Evolutionary conservation across 1,140 invertebrate genomes (phyloP), one percentile per base, ranked within the genome.

Genomic region (Musca vetustissima): DNA sequence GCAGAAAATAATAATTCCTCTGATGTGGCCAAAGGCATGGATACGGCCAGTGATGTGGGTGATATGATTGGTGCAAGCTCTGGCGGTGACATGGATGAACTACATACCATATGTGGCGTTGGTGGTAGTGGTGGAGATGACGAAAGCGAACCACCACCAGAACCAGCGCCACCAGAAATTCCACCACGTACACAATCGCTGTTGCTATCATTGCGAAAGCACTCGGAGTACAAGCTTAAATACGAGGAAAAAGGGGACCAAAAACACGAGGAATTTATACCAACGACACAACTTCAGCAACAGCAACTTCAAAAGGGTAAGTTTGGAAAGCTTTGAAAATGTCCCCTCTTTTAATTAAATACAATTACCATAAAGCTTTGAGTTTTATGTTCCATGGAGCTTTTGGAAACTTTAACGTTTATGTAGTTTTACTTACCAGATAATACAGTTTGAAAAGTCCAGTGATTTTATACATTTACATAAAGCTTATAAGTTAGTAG

Each of bases 141-240:
- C 36, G 85, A 86, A 43, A 85, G 85, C 70, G 88, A 90, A 73
- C 88, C 88, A 2, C 89, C 89, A 28, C 89, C 88, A 14, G 89
- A 90, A 73, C 89, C 89, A 28, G 88, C 88, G 52, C 89, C 89
- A 55, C 89, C 89, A 4, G 89, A 90, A 83, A 87, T 90, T 24
- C 88, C 89, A 25, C 88, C 89, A 7, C 83, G 88, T 64, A 88
- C 88, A 14, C 87, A 87, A 19, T 90, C 89, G 61, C 79, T 89
- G 49, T 85, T 89, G 61, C 85, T 86, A 52, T 79, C 85, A 64
- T 69, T 82, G 59, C 75, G 76, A 68, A 82, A 83, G 70, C 75
- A 77, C 55, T 82, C 80, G 59, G 79, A 81, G 66, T 81, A 81
- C 67, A 80, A 79, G 74, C 74, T 83, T 13, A 82, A 83, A 69